A percentile compares a stretch with the other conserved stretches of the same genome.
phyloP scores from a whole-genome alignment of 2,888 invertebrate species.

The Pantelozetes paolii region DNA sequence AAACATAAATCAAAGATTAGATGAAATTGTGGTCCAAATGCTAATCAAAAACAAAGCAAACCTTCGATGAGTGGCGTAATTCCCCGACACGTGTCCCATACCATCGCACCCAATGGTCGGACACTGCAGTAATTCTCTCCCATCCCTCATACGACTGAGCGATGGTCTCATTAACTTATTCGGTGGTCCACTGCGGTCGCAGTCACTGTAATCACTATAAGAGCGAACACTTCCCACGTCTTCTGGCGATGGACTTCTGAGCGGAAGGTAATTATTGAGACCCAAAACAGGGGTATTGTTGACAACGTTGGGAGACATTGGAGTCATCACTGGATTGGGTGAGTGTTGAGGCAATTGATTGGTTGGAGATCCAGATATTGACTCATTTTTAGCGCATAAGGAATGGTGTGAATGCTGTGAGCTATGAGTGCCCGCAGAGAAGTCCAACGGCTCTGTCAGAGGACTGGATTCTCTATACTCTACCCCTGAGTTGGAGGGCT shows the following conservation, averaged over 20 bases:
- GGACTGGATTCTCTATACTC: constrained; percentile 9
- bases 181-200: neutral
- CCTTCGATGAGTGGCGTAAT: constrained; percentile 53
- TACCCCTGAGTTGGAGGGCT: constrained; percentile 3
- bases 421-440: constrained; percentile 22
- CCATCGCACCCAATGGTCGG: constrained; percentile 60
- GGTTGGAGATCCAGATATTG: neutral
- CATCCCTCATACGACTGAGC: neutral
- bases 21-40: neutral
- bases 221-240: constrained; percentile 19
- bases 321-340: neutral
- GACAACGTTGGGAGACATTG: neutral
- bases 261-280: constrained; percentile 3
- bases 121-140: constrained; percentile 58
- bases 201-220: constrained; percentile 21
- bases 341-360: constrained; percentile 1
- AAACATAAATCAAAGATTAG: neutral
- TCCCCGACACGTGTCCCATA: constrained; percentile 54
- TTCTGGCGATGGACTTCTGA: constrained; percentile 11
- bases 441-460: constrained; percentile 22
- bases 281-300: constrained; percentile 1
- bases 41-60: constrained; percentile 21
- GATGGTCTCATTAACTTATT: constrained; percentile 12
- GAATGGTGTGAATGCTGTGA: neutral
- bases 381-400: constrained; percentile 10